Evolutionary conservation across 2,113 vertebrate species (phyloP), one percentile per base, ranked within the genome.

Genomic region (Pleuronectes platessa): DNA sequence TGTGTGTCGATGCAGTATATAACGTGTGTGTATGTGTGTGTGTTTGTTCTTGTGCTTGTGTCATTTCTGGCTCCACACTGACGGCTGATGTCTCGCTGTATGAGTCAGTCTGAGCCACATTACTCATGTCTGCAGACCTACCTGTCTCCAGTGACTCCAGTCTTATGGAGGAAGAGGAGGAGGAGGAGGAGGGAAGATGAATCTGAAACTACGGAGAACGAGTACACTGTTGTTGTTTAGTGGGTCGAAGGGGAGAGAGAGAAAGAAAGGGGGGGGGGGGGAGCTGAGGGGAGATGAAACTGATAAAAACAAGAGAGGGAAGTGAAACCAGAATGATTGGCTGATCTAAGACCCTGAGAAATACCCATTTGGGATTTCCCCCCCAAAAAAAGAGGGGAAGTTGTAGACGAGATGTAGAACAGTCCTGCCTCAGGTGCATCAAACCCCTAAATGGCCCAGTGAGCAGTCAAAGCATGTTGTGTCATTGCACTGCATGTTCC

Each of bases 101-200:
- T 93, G 91, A 93, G 78, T 93, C 91, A 93, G 83, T 75, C 79
- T 76, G 24, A 85, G 89, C 83, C 86, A 77, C 89, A 90, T 90
- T 92, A 92, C 74, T 93, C 86, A 92, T 82, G 90, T 92, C 88
- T 92, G 85, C 86, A 82, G 80, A 72, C 74, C 72, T 88, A 92
- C 90, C 91, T 92, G 92, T 71, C 88, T 90, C 88, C 89, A 89
- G 63, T 51, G 2, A 4, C 59, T 58, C 10, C 74, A 56, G 21
- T 77, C 70, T 51, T 20, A 54, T 24, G 40, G 68, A 37, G 23
- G 49, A 45, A 3, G 26, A 26, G 26, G 26, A 26, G 45, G 51
- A 76, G 40, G 54, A 23, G 65, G 66, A 73, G 68, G 61, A 54
- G 6, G 67, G 51, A 42, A 62, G 47, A 59, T 47, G 14, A 27